Conservation (phyloP, 1,140 invertebrate species). For the Papilio machaon region DNA sequence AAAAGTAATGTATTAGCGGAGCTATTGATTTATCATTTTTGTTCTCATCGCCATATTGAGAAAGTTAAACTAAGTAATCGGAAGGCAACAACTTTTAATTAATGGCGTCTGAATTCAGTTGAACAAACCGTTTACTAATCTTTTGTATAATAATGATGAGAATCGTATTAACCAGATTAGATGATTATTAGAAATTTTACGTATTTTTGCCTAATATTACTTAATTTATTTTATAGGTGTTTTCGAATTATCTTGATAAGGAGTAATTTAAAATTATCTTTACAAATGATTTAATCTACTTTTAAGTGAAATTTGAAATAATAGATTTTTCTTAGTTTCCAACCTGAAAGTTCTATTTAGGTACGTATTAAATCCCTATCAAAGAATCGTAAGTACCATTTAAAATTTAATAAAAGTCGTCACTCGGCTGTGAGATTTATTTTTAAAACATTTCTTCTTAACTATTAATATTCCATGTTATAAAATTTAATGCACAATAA, state of each 20-base stretch:
- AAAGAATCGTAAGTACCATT: constrained; percentile 18
- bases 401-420: constrained; percentile 20
- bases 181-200: not conserved
- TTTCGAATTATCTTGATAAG: too few relatives aligned
- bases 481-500: constrained; percentile 9
- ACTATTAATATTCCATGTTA: constrained; percentile 14
- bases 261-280: too few relatives aligned
- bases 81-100: not conserved
- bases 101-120: not conserved
- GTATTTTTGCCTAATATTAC: not conserved
- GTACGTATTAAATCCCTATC: not conserved
- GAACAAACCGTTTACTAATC: not conserved
- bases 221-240: not conserved
- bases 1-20: not conserved
- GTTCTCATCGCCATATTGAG: constrained; percentile 2
- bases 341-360: constrained; percentile 10
- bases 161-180: not conserved
- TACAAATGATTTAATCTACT: too few relatives aligned
- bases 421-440: constrained; percentile 9
- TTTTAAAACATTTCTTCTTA: constrained; percentile 12
- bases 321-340: not conserved
- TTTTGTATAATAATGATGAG: not conserved
- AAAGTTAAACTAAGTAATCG: not conserved
- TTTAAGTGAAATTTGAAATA: too few relatives aligned
- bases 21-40: constrained; percentile 16